Base-by-base conservation (phyloP, 2,797 vertebrate species). In the Crocodylus rhombifer region DNA sequence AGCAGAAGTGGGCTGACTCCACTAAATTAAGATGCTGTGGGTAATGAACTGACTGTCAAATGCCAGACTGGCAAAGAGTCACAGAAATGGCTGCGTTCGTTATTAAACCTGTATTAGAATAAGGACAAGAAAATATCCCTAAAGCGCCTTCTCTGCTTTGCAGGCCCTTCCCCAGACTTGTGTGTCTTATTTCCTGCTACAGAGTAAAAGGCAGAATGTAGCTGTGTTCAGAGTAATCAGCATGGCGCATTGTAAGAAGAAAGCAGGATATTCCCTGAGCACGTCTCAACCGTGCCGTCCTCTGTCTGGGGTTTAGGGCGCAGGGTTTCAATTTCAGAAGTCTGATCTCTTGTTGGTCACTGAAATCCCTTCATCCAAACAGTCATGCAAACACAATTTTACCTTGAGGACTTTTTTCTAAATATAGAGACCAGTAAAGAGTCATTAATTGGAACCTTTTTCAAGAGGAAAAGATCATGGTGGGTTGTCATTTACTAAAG, bases 401-500 rank as follows among this genome's bases (percentile, higher is more conserved):
- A 10, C 20, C 77, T 60, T 33, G 18, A n/a, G 58, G 30, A 15
- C 7, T 21, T 84, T 62, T 61, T 64, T 16, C 77, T 82, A 36
- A 65, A 71, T 78, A 86, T 71, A 84, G 86, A 77, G 82, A 81
- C 89, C 91, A 14, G 89, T 87, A 56, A 83, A 80, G 82, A 67
- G 57, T 15, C 5, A 63, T 77, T 63, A 30, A 64, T 42, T 83
- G 84, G 85, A 82, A 64, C 83, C 79, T 58, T 61, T 57, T 16
- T 57, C n/a, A 67, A 61, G 84, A 82, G 92, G 69, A 92, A 81
- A 67, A 79, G 91, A 80, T 91, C 4, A 5, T 80, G 85, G 92
- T 95, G 93, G 91, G 71, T 8, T n/a, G 80, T 84, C 42, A 91
- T 77, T 96, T 91, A 80, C 92, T 77, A 74, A 92, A 87, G 76